Conservation (phyloP, 2,113 vertebrate genomes). For the Gallinago undulata region DNA sequence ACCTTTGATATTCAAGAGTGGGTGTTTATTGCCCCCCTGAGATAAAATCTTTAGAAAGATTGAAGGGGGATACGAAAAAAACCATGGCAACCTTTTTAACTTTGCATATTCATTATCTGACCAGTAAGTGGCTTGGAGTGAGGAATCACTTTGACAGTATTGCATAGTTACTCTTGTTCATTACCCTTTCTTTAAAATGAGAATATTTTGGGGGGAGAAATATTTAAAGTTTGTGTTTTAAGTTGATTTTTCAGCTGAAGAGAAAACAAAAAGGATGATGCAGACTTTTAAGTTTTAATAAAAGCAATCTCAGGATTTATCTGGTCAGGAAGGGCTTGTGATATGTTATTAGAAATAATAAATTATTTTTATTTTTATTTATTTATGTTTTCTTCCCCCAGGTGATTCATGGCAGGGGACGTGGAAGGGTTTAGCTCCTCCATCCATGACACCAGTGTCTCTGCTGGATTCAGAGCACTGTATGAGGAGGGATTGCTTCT, state of each 20-base stretch:
- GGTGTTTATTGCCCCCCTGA: slow-evolving; percentile 10
- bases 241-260: neutral
- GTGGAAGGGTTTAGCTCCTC: slow-evolving; percentile 99
- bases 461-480: slow-evolving; percentile 96
- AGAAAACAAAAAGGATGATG: neutral
- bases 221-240: slow-evolving; percentile 28
- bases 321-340: slow-evolving; percentile 39
- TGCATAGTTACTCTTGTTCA: neutral
- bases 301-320: slow-evolving; percentile 24
- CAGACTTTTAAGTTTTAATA: neutral
- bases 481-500: slow-evolving; percentile 97
- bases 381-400: slow-evolving; percentile 69
- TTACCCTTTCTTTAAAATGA: slow-evolving; percentile 5
- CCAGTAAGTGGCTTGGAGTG: neutral
- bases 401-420: slow-evolving; percentile 99
- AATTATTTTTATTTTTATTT: slow-evolving; percentile 68
- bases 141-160: neutral
- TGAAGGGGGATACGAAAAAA: neutral
- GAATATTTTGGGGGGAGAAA: neutral
- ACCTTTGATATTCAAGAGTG: neutral
- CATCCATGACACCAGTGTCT: slow-evolving; percentile 97
- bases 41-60: neutral
- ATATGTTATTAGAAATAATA: slow-evolving; percentile 58
- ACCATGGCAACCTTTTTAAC: neutral
- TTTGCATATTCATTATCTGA: neutral